Percentiles rank a stretch among this genome's conserved stretches.
These are phyloP conservation scores for Chrysemys picta DNA, from an alignment of 2,113 vertebrate genomes.

Conservation along the genomic window DNA sequence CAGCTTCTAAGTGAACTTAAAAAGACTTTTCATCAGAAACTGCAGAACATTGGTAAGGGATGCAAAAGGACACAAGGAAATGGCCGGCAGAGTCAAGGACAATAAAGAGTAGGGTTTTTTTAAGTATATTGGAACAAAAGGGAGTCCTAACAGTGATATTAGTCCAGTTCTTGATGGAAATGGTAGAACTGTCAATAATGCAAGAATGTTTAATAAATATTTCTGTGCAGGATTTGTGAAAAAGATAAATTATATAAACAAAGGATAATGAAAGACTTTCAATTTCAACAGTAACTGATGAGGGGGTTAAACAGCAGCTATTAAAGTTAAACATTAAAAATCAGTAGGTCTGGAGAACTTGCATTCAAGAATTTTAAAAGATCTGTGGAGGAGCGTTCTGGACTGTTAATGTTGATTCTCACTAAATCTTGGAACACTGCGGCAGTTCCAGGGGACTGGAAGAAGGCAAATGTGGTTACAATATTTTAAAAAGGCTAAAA, in stretches of 20 bases:
- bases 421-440: background rate
- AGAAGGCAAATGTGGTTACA: background rate
- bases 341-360: background rate
- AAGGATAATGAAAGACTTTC: background rate
- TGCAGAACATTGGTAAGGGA: background rate
- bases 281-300: rapidly evolving
- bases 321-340: too few relatives aligned
- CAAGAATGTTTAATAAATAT: background rate
- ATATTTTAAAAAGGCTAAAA: background rate
- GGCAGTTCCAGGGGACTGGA: background rate
- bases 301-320: background rate
- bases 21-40: background rate
- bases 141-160: background rate
- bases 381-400: background rate
- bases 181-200: background rate
- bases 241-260: background rate
- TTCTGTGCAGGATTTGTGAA: background rate
- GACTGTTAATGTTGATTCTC: background rate
- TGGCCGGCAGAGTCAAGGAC: background rate
- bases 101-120: background rate
- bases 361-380: background rate
- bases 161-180: background rate
- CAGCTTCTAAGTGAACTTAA: background rate
- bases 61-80: background rate
- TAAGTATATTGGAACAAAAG: background rate